Conservation (phyloP, 2,113 vertebrate species). For the Tupaia tana region DNA sequence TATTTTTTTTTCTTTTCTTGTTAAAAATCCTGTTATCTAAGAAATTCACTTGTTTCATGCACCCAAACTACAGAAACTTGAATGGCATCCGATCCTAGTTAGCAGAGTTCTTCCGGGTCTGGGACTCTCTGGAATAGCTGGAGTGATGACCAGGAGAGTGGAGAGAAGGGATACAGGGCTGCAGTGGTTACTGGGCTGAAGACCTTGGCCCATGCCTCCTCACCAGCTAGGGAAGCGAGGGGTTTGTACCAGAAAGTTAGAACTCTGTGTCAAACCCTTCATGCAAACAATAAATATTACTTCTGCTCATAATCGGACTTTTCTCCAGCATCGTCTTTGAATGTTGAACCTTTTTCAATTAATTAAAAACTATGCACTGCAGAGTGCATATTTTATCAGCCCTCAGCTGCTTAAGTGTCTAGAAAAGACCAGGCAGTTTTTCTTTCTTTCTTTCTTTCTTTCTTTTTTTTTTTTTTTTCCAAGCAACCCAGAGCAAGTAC, state of each 20-base stretch:
- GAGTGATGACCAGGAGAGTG: fast-evolving
- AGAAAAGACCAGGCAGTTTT: slow-evolving; percentile 92
- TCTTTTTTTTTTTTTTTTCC: slow-evolving; percentile 86
- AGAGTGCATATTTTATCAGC: slow-evolving; percentile 94
- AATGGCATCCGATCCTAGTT: background rate
- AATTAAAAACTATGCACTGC: slow-evolving; percentile 95
- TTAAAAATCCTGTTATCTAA: background rate
- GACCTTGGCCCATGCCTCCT: slow-evolving; percentile 70
- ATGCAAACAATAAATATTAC: slow-evolving; percentile 93
- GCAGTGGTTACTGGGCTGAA: slow-evolving; percentile 33
- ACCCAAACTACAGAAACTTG: background rate
- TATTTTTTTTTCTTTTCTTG: background rate
- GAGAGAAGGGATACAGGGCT: background rate
- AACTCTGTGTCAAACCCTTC: slow-evolving; percentile 88
- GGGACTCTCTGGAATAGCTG: fast-evolving
- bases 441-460: slow-evolving; percentile 87
- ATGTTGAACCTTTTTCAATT: slow-evolving; percentile 95
- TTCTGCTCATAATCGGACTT: slow-evolving; percentile 91
- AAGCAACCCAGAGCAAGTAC: slow-evolving; percentile 97
- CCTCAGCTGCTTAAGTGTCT: slow-evolving; percentile 93
- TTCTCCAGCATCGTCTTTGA: slow-evolving; percentile 90
- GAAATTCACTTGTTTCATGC: background rate
- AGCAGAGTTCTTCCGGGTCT: fast-evolving
- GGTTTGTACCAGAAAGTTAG: slow-evolving; percentile 88
- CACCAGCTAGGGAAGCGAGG: slow-evolving; percentile 75